These are phyloP conservation scores for Sialia sialis DNA, from an alignment of 2,113 vertebrate species.

Conservation along the genomic window DNA sequence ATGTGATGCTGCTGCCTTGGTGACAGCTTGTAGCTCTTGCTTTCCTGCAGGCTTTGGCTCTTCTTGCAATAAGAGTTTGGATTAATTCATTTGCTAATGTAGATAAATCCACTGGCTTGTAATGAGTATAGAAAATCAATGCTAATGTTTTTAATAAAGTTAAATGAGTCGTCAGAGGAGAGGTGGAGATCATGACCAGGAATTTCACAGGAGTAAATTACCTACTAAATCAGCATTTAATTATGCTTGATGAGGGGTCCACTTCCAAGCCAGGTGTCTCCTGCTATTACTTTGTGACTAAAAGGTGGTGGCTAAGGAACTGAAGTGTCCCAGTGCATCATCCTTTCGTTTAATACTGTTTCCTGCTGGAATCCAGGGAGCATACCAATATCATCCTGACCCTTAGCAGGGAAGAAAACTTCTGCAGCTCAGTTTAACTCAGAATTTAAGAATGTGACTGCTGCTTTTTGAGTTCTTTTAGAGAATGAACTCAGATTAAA, in stretches of 20 bases:
- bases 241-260: background rate
- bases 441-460: background rate
- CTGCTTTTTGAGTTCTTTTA: background rate
- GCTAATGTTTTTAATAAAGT: constrained; percentile 3
- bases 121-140: constrained; percentile 21
- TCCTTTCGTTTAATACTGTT: background rate
- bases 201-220: background rate
- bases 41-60: background rate
- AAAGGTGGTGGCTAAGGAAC: background rate
- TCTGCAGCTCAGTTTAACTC: background rate
- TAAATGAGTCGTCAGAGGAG: background rate
- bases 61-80: background rate
- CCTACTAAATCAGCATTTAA: background rate
- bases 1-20: background rate
- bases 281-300: background rate
- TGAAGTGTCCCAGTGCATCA: background rate
- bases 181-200: background rate
- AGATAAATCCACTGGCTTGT: background rate
- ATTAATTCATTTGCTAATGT: background rate
- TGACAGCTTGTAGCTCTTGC: background rate
- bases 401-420: background rate
- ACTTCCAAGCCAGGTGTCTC: background rate
- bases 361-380: background rate
- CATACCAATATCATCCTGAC: background rate
- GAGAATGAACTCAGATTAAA: background rate